Percentiles rank a stretch among this genome's conserved stretches.
phyloP scores from a whole-genome alignment of 2,113 vertebrate genomes.

The Cebidichthys violaceus region DNA sequence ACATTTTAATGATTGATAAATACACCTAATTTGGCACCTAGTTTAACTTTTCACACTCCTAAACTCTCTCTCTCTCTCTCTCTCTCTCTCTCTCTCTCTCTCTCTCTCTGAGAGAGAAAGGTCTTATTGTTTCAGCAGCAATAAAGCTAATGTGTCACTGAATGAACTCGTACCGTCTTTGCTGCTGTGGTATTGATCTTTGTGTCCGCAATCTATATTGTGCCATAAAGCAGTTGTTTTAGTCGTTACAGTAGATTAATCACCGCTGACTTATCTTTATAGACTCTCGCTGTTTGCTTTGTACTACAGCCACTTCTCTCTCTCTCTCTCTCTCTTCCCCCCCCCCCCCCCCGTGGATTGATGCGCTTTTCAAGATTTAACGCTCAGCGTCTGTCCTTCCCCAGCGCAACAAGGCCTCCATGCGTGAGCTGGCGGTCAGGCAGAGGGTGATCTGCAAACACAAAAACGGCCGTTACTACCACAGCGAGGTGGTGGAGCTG shows the following conservation, averaged over 20 bases:
- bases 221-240: not conserved
- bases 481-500: constrained; percentile 93
- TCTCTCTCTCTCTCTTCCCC: no score
- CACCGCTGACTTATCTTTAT: not conserved
- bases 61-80: no score
- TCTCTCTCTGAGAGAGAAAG: no score
- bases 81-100: no score
- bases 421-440: constrained; percentile 88
- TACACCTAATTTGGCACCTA: no score
- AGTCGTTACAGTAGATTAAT: not conserved
- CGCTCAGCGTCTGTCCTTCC: constrained; percentile 1
- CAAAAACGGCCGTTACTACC: constrained; percentile 96
- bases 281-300: not conserved
- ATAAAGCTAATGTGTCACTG: not conserved
- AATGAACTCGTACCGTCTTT: not conserved
- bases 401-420: constrained; percentile 86
- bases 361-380: constrained; percentile 1
- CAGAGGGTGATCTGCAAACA: constrained; percentile 96
- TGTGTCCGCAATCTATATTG: not conserved
- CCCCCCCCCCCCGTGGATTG: no score
- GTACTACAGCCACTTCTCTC: not conserved
- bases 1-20: not conserved
- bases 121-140: not conserved
- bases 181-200: not conserved
- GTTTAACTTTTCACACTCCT: not conserved